Percentiles rank a stretch among this genome's conserved stretches.
phyloP scores from a whole-genome alignment of 2,797 vertebrate genomes.

The Sebastes melanostomus region DNA sequence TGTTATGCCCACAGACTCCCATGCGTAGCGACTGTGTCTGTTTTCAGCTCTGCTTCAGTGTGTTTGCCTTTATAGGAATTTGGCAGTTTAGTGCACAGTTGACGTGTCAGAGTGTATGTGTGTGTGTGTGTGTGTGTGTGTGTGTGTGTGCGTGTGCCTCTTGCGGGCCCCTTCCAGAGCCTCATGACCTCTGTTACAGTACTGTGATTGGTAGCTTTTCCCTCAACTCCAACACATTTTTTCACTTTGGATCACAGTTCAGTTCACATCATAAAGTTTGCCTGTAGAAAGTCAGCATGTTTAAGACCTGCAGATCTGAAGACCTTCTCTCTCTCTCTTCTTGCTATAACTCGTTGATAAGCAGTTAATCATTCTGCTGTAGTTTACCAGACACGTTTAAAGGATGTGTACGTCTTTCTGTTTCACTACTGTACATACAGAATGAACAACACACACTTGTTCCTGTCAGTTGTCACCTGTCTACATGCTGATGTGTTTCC shows the following conservation, averaged over 20 bases:
- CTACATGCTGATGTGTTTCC: background rate
- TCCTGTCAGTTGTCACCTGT: background rate
- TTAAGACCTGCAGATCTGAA: background rate
- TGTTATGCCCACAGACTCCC: too few relatives aligned
- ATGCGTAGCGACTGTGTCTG: constrained; percentile 20
- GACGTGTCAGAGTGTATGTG: background rate
- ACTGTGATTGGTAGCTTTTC: constrained; percentile 49
- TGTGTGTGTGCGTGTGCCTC: background rate
- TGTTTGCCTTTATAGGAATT: constrained; percentile 59
- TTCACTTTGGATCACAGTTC: constrained; percentile 22
- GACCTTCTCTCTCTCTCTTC: background rate
- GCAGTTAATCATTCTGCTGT: background rate
- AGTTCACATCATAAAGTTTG: constrained; percentile 21
- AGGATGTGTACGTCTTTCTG: background rate
- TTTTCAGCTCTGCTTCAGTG: constrained; percentile 39
- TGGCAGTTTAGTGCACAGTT: constrained; percentile 42
- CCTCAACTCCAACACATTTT: constrained; percentile 36
- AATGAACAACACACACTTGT: background rate
- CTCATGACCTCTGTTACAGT: constrained; percentile 44
- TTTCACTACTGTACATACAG: background rate
- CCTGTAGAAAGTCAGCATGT: background rate
- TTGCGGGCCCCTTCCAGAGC: constrained; percentile 15
- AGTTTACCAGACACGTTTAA: background rate
- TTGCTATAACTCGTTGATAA: background rate
- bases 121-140: background rate